Evolutionary conservation across 1,140 invertebrate genomes (phyloP).

Genomic region (Trachymyrmex septentrionalis): DNA sequence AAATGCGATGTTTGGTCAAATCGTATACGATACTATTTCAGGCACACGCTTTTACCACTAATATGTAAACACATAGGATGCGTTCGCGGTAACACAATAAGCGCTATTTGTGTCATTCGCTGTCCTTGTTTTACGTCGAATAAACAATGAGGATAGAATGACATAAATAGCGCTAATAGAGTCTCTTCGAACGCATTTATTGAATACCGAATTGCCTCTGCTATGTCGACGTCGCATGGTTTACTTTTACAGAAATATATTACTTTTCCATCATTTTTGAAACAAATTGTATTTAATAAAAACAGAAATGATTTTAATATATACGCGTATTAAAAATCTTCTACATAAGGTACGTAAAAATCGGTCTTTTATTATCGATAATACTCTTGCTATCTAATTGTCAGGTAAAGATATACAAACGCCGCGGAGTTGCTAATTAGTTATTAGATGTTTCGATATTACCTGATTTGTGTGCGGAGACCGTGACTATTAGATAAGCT

Average conservation of each 20-base stretch:
- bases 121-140: no score
- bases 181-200: no score
- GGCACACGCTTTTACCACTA: background rate
- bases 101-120: no score
- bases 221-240: background rate
- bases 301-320: background rate
- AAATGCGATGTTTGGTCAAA: background rate
- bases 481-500: constrained; percentile 59
- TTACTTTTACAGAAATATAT: constrained; percentile 17
- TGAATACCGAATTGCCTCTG: background rate
- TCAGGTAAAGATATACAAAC: background rate
- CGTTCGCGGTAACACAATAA: no score
- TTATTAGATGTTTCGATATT: constrained; percentile 50
- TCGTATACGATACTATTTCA: background rate
- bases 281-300: background rate
- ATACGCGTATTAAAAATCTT: background rate
- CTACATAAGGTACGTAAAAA: background rate
- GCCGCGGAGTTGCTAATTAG: constrained; percentile 27
- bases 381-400: background rate
- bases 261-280: background rate
- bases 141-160: no score
- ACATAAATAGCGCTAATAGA: no score
- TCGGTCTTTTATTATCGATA: background rate
- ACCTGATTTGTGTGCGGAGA: constrained; percentile 32
- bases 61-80: background rate